Base-by-base conservation (phyloP, 2,888 invertebrate species). In the Eupithecia exiguata region DNA sequence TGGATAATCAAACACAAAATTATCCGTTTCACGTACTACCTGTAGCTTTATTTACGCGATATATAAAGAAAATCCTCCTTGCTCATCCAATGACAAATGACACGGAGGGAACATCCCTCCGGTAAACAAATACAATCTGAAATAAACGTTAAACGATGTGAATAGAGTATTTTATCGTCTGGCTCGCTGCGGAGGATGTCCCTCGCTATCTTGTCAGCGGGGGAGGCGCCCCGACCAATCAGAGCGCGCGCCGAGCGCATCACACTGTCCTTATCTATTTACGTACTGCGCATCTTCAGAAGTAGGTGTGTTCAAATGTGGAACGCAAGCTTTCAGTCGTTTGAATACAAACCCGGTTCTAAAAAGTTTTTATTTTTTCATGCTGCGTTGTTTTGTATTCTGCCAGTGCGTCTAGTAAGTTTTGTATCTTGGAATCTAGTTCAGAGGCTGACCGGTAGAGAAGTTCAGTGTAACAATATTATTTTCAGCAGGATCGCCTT, bases 121-220 rank as follows among this genome's bases (percentile, higher is more conserved):
- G 38, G 80, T 66, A n/a, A 2, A 4, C 0, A 18, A 68, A 43
- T 7, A 36, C 84, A 86, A 66, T 21, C 69, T 10, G 89, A 88
- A 85, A 74, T 81, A 79, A 77, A 82, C 89, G 83, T 74, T 90
- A 86, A 18, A 0, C 0, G 72, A 1, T 18, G 0, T 2, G 0
- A 4, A 75, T 83, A 90, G 74, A 83, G 86, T 77, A 30, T 69
- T 75, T 66, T 84, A 79, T 85, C 72, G 84, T 77, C 69, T 74
- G 75, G 77, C 86, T 74, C 62, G 58, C 74, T 69, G 78, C 84
- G 89, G 91, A 92, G 93, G 94, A 94, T 94, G 93, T 84, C 91
- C 91, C 91, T 87, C 87, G 88, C 91, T 94, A 94, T 94, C 94
- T 94, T 94, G 94, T 94, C 94, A 90, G 91, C 92, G 94, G 91